phyloP scores from a whole-genome alignment of 2,888 invertebrate genomes.

The Carabus problematicus region DNA sequence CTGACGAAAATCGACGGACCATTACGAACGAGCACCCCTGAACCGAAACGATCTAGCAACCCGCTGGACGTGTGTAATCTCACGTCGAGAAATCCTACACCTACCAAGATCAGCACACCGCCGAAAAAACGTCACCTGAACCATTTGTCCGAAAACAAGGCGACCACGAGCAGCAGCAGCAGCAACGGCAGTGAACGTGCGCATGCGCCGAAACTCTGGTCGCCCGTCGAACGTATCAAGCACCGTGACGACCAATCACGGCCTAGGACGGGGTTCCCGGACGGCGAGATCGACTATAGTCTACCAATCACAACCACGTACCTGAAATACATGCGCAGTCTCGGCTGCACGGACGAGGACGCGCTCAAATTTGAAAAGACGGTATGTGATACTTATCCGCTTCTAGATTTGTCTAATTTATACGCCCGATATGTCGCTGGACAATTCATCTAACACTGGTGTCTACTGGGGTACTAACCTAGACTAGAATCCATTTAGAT shows the following conservation, averaged over 20 bases:
- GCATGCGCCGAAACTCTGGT: conserved; percentile 67
- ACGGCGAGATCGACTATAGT: conserved; percentile 76
- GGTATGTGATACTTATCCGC: conserved; percentile 60
- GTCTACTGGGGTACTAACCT: too few species aligned
- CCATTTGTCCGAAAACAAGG: conserved; percentile 49
- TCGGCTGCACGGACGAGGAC: conserved; percentile 70
- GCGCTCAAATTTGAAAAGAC: conserved; percentile 67
- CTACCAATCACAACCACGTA: conserved; percentile 91
- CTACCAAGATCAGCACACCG: conserved; percentile 53
- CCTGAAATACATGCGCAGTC: conserved; percentile 81
- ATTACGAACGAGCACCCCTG: conserved; percentile 49
- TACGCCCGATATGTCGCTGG: too few species aligned
- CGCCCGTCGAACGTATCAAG: conserved; percentile 59
- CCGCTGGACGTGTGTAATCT: conserved; percentile 70
- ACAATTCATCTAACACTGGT: too few species aligned
- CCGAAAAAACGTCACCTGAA: conserved; percentile 61
- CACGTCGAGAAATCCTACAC: conserved; percentile 68
- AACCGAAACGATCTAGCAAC: conserved; percentile 62
- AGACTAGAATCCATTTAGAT: too few species aligned
- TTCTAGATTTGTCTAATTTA: too few species aligned
- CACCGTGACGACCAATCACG: conserved; percentile 48
- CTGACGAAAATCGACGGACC: conserved; percentile 50
- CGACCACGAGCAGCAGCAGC: too few species aligned
- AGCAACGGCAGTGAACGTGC: neutral
- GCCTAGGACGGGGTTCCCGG: conserved; percentile 50